These are phyloP conservation scores for Timema podura DNA, from an alignment of 2,888 invertebrate species.

Conservation along the genomic window DNA sequence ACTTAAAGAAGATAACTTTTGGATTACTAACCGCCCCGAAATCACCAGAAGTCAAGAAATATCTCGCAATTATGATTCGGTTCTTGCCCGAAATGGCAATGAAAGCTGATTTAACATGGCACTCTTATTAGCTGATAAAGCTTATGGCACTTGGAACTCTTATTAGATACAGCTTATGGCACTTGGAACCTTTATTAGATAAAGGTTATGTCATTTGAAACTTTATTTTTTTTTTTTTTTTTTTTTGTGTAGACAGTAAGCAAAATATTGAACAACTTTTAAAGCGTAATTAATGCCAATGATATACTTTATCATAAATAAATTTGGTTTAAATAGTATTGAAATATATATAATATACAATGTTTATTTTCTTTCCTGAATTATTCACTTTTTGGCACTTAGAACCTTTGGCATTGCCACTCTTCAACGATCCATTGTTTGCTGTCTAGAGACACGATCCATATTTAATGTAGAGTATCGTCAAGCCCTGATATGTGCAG, in stretches of 20 bases:
- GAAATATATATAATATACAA: neutral
- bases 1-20: neutral
- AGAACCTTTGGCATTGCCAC: too few species aligned
- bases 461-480: too few species aligned
- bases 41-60: neutral
- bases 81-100: constrained; percentile 1
- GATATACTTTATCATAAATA: too few species aligned
- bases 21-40: neutral
- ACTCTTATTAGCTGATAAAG: neutral
- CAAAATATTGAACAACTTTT: neutral
- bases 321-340: neutral
- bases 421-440: too few species aligned
- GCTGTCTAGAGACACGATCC: too few species aligned
- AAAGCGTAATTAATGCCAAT: too few species aligned
- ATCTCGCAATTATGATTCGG: neutral
- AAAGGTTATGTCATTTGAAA: neutral
- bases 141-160: neutral
- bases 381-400: neutral
- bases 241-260: neutral
- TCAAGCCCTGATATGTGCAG: too few species aligned
- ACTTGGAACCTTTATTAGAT: too few species aligned
- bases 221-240: neutral
- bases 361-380: neutral
- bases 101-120: neutral
- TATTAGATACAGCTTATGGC: too few species aligned